Base-by-base conservation (phyloP, 2,888 invertebrate species). In the Anorthoa munda region DNA sequence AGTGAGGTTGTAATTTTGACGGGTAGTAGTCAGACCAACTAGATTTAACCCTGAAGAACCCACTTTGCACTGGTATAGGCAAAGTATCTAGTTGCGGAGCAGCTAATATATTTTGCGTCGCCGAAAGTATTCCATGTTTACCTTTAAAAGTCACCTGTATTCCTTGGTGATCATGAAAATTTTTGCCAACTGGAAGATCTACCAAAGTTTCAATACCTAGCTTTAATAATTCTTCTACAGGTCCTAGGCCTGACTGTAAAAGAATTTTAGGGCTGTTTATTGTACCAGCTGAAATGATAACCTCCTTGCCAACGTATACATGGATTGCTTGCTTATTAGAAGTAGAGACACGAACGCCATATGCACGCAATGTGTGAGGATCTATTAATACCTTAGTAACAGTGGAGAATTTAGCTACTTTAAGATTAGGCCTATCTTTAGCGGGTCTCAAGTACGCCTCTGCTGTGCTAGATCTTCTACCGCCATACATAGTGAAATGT, bases 221-320 rank as follows among this genome's bases (percentile, higher is more conserved):
- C 76, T 87, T 91, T 12, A 79, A 69, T 46, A 95, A 83, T 60
- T 92, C 90, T 48, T 91, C 86, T 71, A 74, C 72, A 1, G 95
- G 95, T 1, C 95, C 95, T 69, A 95, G 89, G 0, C 95, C 95
- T 45, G 96, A 95, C 0, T 95, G 87, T 92, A 95, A 91, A 66
- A 95, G 84, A 59, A 95, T 87, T 84, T 95, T 94, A 7, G 95
- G 93, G 46, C 93, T 92, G 31, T 95, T 93, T 21, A 95, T 92
- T 48, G 90, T 67, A 11, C 95, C 95, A 31, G 94, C 95, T 4
- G 95, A 95, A 59, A 95, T 56, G 11, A 95, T 92, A 0, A 95
- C 90, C 89, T 95, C 96, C 66, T 87, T 89, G 13, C 85, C 84
- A 51, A 92, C 91, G 73, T 88, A 92, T 7, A 94, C 87, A 12